Base-by-base conservation (phyloP, 2,113 vertebrate species). In the Ceyx margarethae region DNA sequence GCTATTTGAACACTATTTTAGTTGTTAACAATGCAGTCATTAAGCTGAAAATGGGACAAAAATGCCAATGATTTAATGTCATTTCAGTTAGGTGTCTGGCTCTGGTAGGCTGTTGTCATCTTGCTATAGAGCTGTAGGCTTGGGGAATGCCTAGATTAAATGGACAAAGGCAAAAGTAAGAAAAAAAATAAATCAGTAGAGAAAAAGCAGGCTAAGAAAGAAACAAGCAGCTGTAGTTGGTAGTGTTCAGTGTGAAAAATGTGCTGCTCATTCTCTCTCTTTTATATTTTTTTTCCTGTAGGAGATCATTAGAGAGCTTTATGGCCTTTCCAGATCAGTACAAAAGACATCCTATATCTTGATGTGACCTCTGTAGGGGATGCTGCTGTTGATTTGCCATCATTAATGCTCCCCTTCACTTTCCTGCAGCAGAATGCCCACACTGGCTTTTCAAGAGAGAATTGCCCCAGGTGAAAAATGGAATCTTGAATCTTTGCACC, bases 381-480 rank as follows among this genome's bases (percentile, higher is more conserved):
- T 91, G 53, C 54, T 78, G 37, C 65, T 96, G 87, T 95, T 96
- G 60, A 64, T 53, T 93, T 86, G 92, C 76, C 61, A 91, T 83
- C 89, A 86, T 91, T 96, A 96, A 61, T 92, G 80, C 89, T 93
- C 83, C 58, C 68, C 87, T 92, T 95, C 29, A 56, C 90, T 97
- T 95, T 97, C 82, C 94, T 95, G 77, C 71, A 81, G 77, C 71
- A 81, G 93, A 94, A 94, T 95, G 93, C 77, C 90, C 95, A 83
- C 61, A 71, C 73, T 88, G 33, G 86, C 95, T 89, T 95, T 95
- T 97, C 83, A 91, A 95, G 40, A 57, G 79, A 46, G 84, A 94
- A 95, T 95, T 97, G 95, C 95, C 96, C 91, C 65, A 45, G 88
- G 89, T 97, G 92, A 96, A 85, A 96, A 96, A 98, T 96, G 96